Evolutionary conservation across 2,797 vertebrate genomes (phyloP), one percentile per base, ranked within the genome.

Genomic region (Periparus ater): DNA sequence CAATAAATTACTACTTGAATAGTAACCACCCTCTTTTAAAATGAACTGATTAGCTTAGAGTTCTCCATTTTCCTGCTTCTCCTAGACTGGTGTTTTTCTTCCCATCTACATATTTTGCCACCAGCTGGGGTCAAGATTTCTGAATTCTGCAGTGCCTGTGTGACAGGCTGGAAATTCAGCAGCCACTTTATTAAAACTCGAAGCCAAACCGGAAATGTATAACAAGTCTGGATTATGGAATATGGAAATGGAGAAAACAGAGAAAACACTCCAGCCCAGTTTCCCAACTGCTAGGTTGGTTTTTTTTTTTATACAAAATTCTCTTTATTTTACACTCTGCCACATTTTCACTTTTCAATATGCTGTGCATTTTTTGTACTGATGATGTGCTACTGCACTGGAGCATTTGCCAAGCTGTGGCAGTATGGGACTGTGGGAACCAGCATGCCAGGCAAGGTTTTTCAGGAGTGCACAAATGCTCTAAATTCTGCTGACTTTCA

Each of bases 1-100:
- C 67, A 73, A 77, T 85, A 91, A 92, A 91, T 88, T 75, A 86
- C 79, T 85, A 36, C 77, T 36, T 82, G 45, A 94, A 71, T 54
- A 48, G 85, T 53, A 92, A 78, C 67, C 73, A 70, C 36, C 7
- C 3, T 81, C 47, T 91, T 82, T 73, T 66, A 18, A 50, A 78
- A 92, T 44, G 13, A 76, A 17, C 32, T 40, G 45, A 68, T 92
- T 88, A 92, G 15, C 84, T 89, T 27, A 19, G 86, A 60, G 19
- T 58, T 86, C 86, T 92, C 65, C 11, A 47, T 67, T 89, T 95
- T 61, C 68, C 86, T 81, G n/a, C 36, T 91, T 76, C n/a, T 91
- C n/a, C 36, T 63, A 61, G 50, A 71, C 44, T 2, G 0, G 19
- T 26, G 47, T n/a, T 91, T 94, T 70, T 50, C 26, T 75, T 67